These are phyloP conservation scores for Nettapus auritus DNA, from an alignment of 2,113 vertebrate species.

Conservation along the genomic window DNA sequence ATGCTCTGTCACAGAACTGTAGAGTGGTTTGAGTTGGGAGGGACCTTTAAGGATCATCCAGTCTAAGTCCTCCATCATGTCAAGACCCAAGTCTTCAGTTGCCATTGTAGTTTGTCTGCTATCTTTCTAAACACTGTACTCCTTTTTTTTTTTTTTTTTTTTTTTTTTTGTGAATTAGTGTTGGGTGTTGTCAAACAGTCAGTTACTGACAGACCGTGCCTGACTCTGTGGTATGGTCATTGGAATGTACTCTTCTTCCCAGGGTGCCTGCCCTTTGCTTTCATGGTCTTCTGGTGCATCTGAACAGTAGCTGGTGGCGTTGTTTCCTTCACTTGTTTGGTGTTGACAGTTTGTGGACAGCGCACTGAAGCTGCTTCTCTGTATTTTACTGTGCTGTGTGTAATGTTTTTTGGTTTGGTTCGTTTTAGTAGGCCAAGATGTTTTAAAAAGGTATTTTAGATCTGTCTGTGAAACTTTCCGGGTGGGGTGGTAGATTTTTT, in stretches of 20 bases:
- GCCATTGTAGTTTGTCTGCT: neutral
- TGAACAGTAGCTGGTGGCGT: neutral
- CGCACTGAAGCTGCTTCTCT: neutral
- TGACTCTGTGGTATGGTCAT: accelerated
- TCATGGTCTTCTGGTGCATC: neutral
- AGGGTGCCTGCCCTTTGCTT: neutral
- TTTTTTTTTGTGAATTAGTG: neutral
- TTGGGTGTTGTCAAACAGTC: neutral
- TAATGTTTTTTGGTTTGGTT: too few species aligned
- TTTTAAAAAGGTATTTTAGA: neutral
- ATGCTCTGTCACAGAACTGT: too few species aligned
- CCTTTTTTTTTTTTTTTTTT: neutral
- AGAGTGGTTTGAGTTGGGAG: too few species aligned
- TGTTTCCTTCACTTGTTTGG: neutral
- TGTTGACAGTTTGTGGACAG: neutral
- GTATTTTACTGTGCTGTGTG: neutral
- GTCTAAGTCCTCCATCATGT: too few species aligned
- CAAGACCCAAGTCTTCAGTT: neutral
- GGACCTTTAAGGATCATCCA: too few species aligned
- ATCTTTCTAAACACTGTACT: neutral
- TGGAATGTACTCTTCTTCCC: neutral
- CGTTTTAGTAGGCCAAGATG: neutral
- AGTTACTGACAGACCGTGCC: accelerated
- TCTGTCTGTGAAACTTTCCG: neutral
- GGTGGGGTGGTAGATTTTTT: neutral